Evolutionary conservation across 1,140 invertebrate species (phyloP), one percentile per base, ranked within the genome.

Genomic region (Coelopa frigida): DNA sequence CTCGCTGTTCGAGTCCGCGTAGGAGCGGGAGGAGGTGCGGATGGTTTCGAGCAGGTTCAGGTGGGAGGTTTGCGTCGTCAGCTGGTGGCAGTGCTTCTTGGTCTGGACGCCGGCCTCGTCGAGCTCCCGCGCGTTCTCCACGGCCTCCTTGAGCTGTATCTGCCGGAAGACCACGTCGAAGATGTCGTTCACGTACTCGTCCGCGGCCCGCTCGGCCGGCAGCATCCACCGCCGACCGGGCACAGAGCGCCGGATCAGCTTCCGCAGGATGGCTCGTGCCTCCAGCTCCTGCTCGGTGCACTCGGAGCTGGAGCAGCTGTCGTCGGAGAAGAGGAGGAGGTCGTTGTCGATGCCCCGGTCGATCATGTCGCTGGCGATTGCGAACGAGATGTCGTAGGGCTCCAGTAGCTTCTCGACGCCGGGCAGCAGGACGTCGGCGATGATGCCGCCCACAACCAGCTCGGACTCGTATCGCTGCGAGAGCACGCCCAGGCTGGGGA

Each of bases 261-360:
- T 68, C 0, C 64, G 44, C 11, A 68, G 15, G 0, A 67, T 52
- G 4, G 61, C 56, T 2, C 45, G 6, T 0, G 52, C 49, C 46
- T 68, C 64, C 4, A n/a, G 17, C 22, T 46, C 37, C 1, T 23
- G 17, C 14, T 37, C 48, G 44, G 32, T 2, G 21, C 33, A 27
- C n/a, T 60, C 58, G 14, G 49, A 49, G 6, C 59, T 60, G 8
- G 48, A 50, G 31, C 33, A 26, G 23, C 57, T 59, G 1, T 66
- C 62, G 7, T 58, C 54, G 0, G 56, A 62, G 35, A 59, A 56
- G 0, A 57, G 17, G 18, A 54, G 58, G 0, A 66, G 41, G 46
- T 66, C 62, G 11, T 62, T 56, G 33, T 66, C 62, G 14, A 59
- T 58, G 1, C 62, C 31, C 3, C 62, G 59, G 49, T 60, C 62